phyloP scores from a whole-genome alignment of 2,113 vertebrate genomes.

The Cottus gobio region DNA sequence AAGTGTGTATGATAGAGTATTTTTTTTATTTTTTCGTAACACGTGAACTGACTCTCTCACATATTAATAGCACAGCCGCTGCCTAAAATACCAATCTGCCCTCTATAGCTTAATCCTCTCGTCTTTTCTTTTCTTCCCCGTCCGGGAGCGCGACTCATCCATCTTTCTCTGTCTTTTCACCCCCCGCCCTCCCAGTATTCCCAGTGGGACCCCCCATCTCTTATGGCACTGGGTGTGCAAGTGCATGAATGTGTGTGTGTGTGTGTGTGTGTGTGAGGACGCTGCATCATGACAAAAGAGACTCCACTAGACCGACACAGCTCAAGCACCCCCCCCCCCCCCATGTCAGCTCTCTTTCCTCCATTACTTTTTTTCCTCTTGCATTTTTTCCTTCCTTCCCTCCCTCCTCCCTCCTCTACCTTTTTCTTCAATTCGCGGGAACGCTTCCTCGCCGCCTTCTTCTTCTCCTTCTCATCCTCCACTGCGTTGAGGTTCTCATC shows the following conservation, averaged over 20 bases:
- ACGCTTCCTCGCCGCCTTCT: conserved; percentile 89
- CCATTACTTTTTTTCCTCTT: conserved; percentile 14
- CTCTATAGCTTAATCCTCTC: conserved; percentile 15
- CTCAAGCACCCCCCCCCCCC: conserved; percentile 17
- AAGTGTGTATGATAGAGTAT: not conserved
- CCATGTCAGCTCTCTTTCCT: conserved; percentile 15
- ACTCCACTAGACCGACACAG: conserved; percentile 37
- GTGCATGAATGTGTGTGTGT: conserved; percentile 12
- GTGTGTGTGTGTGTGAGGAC: conserved; percentile 20
- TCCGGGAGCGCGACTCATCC: conserved; percentile 25
- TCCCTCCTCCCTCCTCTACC: conserved; percentile 82
- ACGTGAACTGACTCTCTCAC: not conserved
- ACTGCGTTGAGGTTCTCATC: conserved; percentile 93
- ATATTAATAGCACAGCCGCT: conserved; percentile 25
- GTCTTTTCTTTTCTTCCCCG: conserved; percentile 16
- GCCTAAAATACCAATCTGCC: conserved; percentile 46
- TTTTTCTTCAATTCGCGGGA: conserved; percentile 95
- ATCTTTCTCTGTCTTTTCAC: conserved; percentile 55
- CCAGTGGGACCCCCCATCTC: conserved; percentile 56
- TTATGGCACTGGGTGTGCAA: conserved; percentile 11
- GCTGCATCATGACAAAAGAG: conserved; percentile 73
- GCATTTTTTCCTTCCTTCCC: not conserved
- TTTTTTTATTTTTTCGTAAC: too few relatives aligned
- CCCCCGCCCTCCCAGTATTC: conserved; percentile 36
- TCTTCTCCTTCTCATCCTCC: conserved; percentile 93